Conservation (phyloP, 2,797 vertebrate genomes). For the Anisognathus igniventris region DNA sequence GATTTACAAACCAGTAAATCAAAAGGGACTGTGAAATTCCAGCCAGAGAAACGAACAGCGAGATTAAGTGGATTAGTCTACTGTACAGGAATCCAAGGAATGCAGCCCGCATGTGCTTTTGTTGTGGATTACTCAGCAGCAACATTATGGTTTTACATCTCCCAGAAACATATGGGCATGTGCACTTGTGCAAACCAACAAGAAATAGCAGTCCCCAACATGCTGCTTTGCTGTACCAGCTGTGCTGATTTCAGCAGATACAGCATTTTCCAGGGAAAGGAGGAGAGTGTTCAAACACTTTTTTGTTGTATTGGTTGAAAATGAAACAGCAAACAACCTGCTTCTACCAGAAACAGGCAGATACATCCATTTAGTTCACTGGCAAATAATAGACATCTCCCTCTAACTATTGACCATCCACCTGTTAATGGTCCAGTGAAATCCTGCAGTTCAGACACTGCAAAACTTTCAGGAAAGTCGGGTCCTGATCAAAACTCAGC, state of each 20-base stretch:
- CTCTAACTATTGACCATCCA: background rate
- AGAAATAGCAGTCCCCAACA: slow-evolving; percentile 34
- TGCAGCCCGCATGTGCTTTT: slow-evolving; percentile 69
- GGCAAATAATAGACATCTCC: background rate
- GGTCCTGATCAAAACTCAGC: background rate
- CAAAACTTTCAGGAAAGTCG: background rate
- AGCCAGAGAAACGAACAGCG: slow-evolving; percentile 60
- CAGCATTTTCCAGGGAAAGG: background rate
- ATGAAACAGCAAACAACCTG: background rate
- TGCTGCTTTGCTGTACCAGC: background rate
- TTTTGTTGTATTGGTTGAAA: background rate
- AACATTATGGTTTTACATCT: slow-evolving; percentile 64
- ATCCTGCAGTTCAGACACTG: background rate
- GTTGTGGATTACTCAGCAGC: slow-evolving; percentile 76
- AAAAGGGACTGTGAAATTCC: slow-evolving; percentile 75
- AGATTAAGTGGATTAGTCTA: slow-evolving; percentile 79
- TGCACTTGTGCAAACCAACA: slow-evolving; percentile 53
- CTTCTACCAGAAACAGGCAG: background rate
- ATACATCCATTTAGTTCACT: background rate
- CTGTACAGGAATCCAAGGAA: slow-evolving; percentile 78
- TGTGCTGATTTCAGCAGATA: slow-evolving; percentile 26
- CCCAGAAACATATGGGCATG: slow-evolving; percentile 69
- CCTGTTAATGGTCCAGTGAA: background rate
- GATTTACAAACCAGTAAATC: slow-evolving; percentile 74
- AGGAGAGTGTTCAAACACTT: background rate